Conservation (phyloP, 2,113 vertebrate species). For the Suncus etruscus region DNA sequence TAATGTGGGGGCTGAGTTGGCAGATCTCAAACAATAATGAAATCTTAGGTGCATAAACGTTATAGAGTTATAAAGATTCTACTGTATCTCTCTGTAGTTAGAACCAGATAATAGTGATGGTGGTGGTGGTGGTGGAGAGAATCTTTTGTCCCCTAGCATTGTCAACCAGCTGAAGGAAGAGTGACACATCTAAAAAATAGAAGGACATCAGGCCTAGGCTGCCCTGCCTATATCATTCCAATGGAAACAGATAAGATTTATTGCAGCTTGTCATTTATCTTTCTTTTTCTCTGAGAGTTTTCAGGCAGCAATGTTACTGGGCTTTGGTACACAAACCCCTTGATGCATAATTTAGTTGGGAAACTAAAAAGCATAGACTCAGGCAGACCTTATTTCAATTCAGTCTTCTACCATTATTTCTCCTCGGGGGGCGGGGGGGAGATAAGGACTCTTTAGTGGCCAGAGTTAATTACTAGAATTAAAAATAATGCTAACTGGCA, state of each 20-base stretch:
- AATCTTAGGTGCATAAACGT: neutral
- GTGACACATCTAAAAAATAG: neutral
- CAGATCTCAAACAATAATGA: neutral
- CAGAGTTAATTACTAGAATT: slow-evolving; percentile 18
- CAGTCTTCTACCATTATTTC: neutral
- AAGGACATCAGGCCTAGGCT: neutral
- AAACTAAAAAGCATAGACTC: neutral
- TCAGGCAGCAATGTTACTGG: neutral
- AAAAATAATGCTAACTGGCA: slow-evolving; percentile 29
- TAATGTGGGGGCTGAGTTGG: neutral
- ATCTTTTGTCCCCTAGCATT: neutral
- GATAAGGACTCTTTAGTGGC: neutral
- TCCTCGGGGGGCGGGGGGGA: neutral
- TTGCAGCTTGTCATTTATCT: neutral
- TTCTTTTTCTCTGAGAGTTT: neutral
- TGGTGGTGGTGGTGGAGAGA: neutral
- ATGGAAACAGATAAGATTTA: neutral
- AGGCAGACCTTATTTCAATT: slow-evolving; percentile 28
- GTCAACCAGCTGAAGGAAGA: neutral
- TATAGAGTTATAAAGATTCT: neutral
- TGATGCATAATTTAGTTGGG: neutral
- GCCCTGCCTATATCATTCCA: neutral
- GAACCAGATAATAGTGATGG: neutral
- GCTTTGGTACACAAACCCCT: neutral
- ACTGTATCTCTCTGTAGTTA: neutral